phyloP scores from a whole-genome alignment of 2,888 invertebrate species.

The Oegoconia quadripuncta region DNA sequence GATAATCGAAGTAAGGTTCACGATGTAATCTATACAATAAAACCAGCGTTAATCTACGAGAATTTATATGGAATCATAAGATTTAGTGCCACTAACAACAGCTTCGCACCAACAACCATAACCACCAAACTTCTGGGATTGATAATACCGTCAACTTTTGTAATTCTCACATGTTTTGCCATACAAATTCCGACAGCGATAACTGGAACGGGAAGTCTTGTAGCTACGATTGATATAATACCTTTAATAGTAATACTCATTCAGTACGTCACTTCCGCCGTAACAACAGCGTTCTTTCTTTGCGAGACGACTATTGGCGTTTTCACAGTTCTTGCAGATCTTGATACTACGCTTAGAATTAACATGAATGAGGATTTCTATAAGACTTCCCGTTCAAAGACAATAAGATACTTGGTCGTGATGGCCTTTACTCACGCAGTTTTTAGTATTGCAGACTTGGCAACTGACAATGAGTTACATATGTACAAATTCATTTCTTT shows the following conservation, averaged over 20 bases:
- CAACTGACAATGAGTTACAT: constrained; percentile 16
- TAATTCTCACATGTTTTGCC: constrained; percentile 20
- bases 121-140: constrained; percentile 33
- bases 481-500: constrained; percentile 21
- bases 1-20: background rate
- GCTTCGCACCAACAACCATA: constrained; percentile 26
- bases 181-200: constrained; percentile 19
- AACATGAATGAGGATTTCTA: constrained; percentile 32
- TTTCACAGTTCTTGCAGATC: constrained; percentile 29
- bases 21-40: constrained; percentile 19
- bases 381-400: constrained; percentile 24
- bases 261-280: constrained; percentile 32
- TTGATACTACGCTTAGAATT: constrained; percentile 34
- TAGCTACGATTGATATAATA: constrained; percentile 30
- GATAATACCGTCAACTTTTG: constrained; percentile 18
- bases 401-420: constrained; percentile 20
- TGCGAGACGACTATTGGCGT: constrained; percentile 31
- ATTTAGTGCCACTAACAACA: constrained; percentile 28
- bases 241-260: constrained; percentile 32
- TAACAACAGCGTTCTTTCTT: constrained; percentile 32
- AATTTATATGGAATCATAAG: constrained; percentile 42
- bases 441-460: constrained; percentile 23
- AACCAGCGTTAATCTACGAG: constrained; percentile 34
- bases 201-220: constrained; percentile 17
- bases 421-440: constrained; percentile 24